Evolutionary conservation across 2,888 invertebrate genomes (phyloP), one percentile per base, ranked within the genome.

Genomic region (Aphidoletes aphidimyza): DNA sequence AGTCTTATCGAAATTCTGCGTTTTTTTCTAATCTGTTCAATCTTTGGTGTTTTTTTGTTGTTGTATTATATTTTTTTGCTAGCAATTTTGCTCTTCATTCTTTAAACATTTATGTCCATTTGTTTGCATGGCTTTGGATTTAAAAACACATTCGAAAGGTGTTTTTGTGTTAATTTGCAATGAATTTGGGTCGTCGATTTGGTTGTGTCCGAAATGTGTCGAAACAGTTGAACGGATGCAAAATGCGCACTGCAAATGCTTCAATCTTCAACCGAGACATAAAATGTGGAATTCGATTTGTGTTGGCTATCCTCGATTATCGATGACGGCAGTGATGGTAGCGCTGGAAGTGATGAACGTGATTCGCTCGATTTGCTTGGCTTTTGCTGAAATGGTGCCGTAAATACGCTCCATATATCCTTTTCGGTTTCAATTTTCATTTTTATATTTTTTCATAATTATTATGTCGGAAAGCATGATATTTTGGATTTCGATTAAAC

Each of bases 271-370:
- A 89, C 89, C 86, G 89, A 89, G 86, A 90, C 89, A 87, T 90
- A 89, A 87, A 90, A 90, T 87, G 88, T 89, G 37, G 90, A 89
- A 88, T 89, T 90, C 49, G 89, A 89, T 88, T 89, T 89, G 87
- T 87, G 88, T 87, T 89, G 89, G 85, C 88, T 87, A 88, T 89
- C 87, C 86, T 87, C 87, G 86, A 87, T 87, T 87, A 88, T 88
- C 85, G 89, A 88, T 84, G 84, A 26, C 54, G 37, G 36, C 49
- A 59, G 22, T 26, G 49, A 30, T 30, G 47, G 84, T 49, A 54
- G 54, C 22, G 59, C 81, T 69, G 69, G 69, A 30, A 69, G 69
- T 69, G 69, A 69, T 69, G 69, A 69, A 69, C 69, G 69, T 69
- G 81, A 37, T 37, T 81, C 81, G 39, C 37, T 37, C 37, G 81